Evolutionary conservation across 2,113 vertebrate species (phyloP).

Genomic region (Dryoscopus gambensis): DNA sequence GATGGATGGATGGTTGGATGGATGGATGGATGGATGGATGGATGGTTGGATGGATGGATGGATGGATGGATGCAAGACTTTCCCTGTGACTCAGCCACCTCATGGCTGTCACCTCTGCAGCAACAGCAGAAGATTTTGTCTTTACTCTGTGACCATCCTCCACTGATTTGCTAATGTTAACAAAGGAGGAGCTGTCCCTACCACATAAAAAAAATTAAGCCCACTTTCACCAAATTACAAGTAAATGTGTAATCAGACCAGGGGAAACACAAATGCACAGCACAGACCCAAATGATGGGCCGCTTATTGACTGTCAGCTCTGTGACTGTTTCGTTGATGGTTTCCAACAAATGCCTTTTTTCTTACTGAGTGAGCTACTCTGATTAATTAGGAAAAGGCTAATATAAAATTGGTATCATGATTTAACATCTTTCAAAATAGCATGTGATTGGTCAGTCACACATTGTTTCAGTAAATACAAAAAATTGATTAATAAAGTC

Average conservation of each 20-base stretch:
- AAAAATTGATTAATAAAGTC: background rate
- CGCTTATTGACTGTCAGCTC: background rate
- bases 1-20: background rate
- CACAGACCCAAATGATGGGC: background rate
- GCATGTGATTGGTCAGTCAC: background rate
- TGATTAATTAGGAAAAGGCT: background rate
- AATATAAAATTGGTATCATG: background rate
- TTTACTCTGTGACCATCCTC: background rate
- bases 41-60: background rate
- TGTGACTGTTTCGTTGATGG: background rate
- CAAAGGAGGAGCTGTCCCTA: background rate
- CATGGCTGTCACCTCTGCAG: background rate
- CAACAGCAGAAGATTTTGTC: background rate
- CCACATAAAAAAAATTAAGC: background rate
- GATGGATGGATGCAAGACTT: background rate
- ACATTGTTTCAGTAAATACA: background rate
- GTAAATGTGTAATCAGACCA: background rate
- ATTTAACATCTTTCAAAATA: background rate
- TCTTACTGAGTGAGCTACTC: background rate
- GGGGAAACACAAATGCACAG: background rate
- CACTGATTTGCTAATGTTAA: background rate
- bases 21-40: background rate
- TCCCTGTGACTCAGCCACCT: background rate
- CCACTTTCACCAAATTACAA: background rate
- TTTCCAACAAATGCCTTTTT: background rate